A percentile compares a stretch with the other conserved stretches of the same genome.
These are phyloP conservation scores for Melolontha melolontha DNA, from an alignment of 2,888 invertebrate species.

Conservation along the genomic window DNA sequence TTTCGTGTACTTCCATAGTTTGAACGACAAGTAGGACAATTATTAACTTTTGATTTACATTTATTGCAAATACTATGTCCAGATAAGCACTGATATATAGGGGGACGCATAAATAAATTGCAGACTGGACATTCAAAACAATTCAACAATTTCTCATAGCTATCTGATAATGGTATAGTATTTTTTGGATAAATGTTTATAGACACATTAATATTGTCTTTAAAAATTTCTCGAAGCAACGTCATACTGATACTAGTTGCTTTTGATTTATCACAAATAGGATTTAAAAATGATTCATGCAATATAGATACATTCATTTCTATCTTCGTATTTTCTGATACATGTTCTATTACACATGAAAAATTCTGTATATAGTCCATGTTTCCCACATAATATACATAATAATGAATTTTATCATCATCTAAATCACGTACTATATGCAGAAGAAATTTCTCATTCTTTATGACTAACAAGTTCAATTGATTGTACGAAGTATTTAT, in stretches of 20 bases:
- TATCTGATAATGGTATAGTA: not conserved
- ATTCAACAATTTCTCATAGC: constrained; percentile 54
- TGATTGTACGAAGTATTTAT: constrained; percentile 50
- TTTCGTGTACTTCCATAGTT: constrained; percentile 58
- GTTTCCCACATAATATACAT: constrained; percentile 56
- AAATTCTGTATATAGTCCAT: constrained; percentile 49
- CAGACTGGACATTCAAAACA: constrained; percentile 61
- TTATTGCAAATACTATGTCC: constrained; percentile 60
- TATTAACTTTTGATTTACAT: constrained; percentile 57
- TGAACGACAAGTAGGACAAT: constrained; percentile 59
- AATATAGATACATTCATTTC: constrained; percentile 51
- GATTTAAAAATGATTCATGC: constrained; percentile 41
- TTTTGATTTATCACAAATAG: constrained; percentile 38
- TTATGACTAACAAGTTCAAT: constrained; percentile 55
- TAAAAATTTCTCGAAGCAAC: constrained; percentile 53
- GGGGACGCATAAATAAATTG: constrained; percentile 59
- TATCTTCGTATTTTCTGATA: constrained; percentile 53
- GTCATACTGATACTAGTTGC: constrained; percentile 52
- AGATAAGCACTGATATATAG: constrained; percentile 59
- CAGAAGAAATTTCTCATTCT: constrained; percentile 54
- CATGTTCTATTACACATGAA: constrained; percentile 57
- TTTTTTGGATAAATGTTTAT: constrained; percentile 38
- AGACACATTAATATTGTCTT: constrained; percentile 37
- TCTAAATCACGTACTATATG: constrained; percentile 52
- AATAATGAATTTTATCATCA: constrained; percentile 53